These are phyloP conservation scores for Albula glossodonta DNA, from an alignment of 2,113 vertebrate species.

Conservation along the genomic window DNA sequence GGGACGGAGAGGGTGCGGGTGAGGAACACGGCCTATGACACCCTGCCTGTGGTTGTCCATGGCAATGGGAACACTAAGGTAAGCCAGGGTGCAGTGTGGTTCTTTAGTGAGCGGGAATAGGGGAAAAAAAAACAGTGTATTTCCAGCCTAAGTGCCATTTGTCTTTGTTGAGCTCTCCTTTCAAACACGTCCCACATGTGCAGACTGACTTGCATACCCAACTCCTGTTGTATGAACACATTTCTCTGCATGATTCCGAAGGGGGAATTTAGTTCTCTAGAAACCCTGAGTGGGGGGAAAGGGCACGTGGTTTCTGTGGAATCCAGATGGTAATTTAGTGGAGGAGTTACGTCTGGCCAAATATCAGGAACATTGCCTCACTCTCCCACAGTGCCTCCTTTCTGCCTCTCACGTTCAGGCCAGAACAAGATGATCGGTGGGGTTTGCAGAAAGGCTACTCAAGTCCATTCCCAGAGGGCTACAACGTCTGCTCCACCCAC, in stretches of 20 bases:
- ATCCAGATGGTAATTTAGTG: slow-evolving; percentile 41
- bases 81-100: slow-evolving; percentile 47
- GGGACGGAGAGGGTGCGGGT: slow-evolving; percentile 85
- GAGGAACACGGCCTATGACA: slow-evolving; percentile 87
- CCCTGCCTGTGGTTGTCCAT: slow-evolving; percentile 83
- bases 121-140: background rate
- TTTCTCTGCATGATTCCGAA: background rate
- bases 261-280: background rate
- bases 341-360: slow-evolving; percentile 13
- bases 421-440: background rate
- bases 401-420: background rate
- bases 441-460: too few species aligned
- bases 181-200: background rate
- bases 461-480: background rate
- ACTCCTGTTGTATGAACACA: background rate
- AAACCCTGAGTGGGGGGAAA: background rate
- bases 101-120: background rate
- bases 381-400: background rate
- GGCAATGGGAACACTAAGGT: slow-evolving; percentile 96
- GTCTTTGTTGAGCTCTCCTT: background rate
- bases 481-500: too few species aligned
- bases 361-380: slow-evolving; percentile 9
- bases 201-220: too few species aligned
- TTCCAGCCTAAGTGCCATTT: background rate
- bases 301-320: slow-evolving; percentile 5